phyloP scores from a whole-genome alignment of 2,797 vertebrate species.

The Pangasius krempfi region DNA sequence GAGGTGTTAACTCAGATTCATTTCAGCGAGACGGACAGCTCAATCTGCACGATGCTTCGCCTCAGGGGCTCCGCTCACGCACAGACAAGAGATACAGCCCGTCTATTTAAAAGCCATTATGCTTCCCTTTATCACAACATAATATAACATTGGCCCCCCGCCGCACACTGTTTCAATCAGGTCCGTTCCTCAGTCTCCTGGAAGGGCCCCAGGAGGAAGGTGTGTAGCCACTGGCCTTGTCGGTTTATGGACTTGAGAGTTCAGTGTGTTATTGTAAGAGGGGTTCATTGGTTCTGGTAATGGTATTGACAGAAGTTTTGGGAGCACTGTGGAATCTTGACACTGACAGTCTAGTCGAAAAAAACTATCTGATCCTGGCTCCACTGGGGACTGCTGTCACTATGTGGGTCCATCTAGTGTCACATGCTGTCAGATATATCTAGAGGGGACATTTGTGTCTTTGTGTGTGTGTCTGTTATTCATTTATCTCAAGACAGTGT shows the following conservation, averaged over 20 bases:
- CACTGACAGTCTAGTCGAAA: constrained; percentile 44
- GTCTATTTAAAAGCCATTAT: constrained; percentile 88
- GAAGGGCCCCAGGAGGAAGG: constrained; percentile 45
- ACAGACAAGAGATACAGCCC: constrained; percentile 56
- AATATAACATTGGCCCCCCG: constrained; percentile 74
- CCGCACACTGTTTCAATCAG: constrained; percentile 66
- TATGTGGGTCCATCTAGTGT: constrained; percentile 31
- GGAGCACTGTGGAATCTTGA: constrained; percentile 36
- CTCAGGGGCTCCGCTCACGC: constrained; percentile 69
- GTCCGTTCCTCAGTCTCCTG: constrained; percentile 50
- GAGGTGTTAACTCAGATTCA: constrained; percentile 83
- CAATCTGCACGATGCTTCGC: constrained; percentile 82
- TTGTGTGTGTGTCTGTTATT: constrained; percentile 24
- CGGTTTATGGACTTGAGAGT: constrained; percentile 52
- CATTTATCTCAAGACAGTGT: constrained; percentile 34
- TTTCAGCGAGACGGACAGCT: constrained; percentile 85
- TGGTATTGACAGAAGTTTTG: constrained; percentile 49
- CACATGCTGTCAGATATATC: constrained; percentile 41
- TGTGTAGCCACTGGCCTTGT: constrained; percentile 53
- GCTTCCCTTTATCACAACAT: constrained; percentile 84
- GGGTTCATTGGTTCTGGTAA: constrained; percentile 47
- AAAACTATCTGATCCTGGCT: constrained; percentile 43
- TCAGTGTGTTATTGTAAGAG: constrained; percentile 48
- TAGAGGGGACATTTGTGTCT: constrained; percentile 36
- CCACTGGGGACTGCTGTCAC: constrained; percentile 42